A percentile compares a stretch with the other conserved stretches of the same genome.
Conservation (phyloP, 2,113 vertebrate species). For the Microcebus murinus region DNA sequence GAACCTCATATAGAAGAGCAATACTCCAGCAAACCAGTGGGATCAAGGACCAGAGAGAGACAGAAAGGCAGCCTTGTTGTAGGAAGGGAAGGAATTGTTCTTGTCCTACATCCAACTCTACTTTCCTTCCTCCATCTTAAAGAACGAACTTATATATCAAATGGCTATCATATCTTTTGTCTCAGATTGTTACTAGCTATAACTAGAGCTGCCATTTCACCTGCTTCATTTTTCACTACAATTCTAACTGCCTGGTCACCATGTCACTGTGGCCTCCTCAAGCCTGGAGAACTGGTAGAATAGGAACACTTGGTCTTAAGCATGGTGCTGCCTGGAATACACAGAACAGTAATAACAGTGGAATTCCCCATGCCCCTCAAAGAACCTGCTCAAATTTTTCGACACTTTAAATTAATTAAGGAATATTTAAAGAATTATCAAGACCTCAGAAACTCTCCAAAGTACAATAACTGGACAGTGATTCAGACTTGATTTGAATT, state of each 20-base stretch:
- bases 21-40: neutral
- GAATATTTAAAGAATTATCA: neutral
- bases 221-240: neutral
- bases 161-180: neutral
- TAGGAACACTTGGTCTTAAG: neutral
- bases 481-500: neutral
- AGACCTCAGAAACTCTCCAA: neutral
- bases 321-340: neutral
- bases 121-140: neutral
- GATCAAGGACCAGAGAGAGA: neutral
- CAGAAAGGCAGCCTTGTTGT: neutral
- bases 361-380: neutral
- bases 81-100: neutral
- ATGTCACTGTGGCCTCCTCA: neutral
- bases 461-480: neutral
- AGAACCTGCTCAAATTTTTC: neutral
- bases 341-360: neutral
- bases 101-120: neutral
- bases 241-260: neutral
- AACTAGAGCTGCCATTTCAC: neutral
- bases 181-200: neutral
- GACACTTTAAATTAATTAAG: slow-evolving; percentile 26
- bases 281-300: neutral
- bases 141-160: neutral
- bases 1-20: neutral